Evolutionary conservation across 2,113 vertebrate species (phyloP), one percentile per base, ranked within the genome.

Genomic region (Ageneiosus marmoratus): DNA sequence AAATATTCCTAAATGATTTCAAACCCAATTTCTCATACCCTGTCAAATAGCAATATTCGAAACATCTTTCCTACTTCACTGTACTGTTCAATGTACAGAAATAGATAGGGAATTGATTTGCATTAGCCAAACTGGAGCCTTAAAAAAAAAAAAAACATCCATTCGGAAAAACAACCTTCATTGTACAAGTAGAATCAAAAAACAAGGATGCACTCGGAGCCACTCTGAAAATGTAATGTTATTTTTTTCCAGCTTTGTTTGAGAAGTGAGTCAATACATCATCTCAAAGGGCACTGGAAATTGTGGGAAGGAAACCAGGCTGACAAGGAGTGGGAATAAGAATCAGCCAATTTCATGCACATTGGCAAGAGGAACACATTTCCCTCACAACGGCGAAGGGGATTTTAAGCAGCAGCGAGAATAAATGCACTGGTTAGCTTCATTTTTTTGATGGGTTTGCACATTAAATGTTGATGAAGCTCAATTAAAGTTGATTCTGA

Each of bases 261-360:
- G 24, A 41, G 53, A 62, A 69, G 20, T 2, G 18, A 48, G 67
- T 75, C 44, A 83, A 67, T 83, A 13, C 85, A 77, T 83, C 76
- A 74, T 86, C 84, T 83, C 69, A 67, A 82, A 83, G 58, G 80
- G 34, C 69, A 80, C 53, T 60, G 51, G 69, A 79, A 83, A 80
- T 41, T 41, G 50, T 77, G 32, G 70, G 51, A 76, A 34, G 41
- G 81, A 79, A 79, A 79, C 79, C 48, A 62, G 67, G 37, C 74
- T 85, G 79, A 79, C 58, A 83, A 34, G 77, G 62, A 75, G 50
- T 22, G 80, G 56, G 86, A 89, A 85, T 77, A 82, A 83, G 86
- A 79, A 91, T 85, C 86, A 88, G 87, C 89, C 87, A 89, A 88
- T 92, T 91, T 91, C 88, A 91, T 86, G 82, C 67, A 62, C 81